phyloP scores from a whole-genome alignment of 2,113 vertebrate genomes.

The Neolamprologus ventralis region DNA sequence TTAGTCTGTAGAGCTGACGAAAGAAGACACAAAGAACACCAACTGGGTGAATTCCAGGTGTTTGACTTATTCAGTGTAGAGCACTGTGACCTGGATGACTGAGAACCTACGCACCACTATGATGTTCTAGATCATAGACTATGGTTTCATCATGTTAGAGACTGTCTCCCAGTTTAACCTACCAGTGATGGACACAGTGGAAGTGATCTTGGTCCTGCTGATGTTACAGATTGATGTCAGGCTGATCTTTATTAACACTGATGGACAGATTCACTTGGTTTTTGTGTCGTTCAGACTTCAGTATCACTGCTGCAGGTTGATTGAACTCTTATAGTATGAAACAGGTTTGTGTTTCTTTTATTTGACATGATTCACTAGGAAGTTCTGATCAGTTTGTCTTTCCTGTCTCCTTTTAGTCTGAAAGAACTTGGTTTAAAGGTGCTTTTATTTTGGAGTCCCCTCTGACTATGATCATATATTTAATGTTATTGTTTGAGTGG shows the following conservation, averaged over 20 bases:
- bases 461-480: background rate
- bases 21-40: too few species aligned
- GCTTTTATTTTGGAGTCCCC: background rate
- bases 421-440: background rate
- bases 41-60: too few species aligned
- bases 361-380: background rate
- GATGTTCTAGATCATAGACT: rapidly evolving
- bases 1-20: too few species aligned
- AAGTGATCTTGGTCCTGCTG: too few species aligned
- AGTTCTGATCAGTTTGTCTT: background rate
- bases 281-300: background rate
- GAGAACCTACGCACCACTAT: too few species aligned
- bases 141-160: too few species aligned
- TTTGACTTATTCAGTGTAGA: too few species aligned
- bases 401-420: background rate
- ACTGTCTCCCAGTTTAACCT: too few species aligned
- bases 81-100: too few species aligned
- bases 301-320: background rate
- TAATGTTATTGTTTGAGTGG: rapidly evolving
- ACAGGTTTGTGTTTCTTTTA: background rate
- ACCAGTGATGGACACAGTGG: too few species aligned
- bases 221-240: too few species aligned
- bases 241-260: background rate
- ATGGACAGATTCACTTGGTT: background rate
- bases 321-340: rapidly evolving